These are phyloP conservation scores for Druceiella hillmani DNA, from an alignment of 2,888 invertebrate genomes.

Conservation along the genomic window DNA sequence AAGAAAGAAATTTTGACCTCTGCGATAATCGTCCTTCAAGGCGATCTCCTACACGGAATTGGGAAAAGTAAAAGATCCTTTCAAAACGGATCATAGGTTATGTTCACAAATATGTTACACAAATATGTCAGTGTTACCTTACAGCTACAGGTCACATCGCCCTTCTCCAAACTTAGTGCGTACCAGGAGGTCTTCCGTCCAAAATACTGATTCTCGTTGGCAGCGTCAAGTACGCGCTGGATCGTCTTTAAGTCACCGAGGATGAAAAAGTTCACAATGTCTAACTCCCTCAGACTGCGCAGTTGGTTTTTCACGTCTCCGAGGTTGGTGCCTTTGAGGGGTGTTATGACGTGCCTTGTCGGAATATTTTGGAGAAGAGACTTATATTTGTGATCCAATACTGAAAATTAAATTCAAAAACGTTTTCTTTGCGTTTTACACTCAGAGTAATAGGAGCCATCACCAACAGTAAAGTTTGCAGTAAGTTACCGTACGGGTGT, in stretches of 20 bases:
- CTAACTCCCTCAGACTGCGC: slow-evolving; percentile 67
- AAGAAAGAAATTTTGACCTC: too few relatives aligned
- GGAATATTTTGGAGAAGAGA: slow-evolving; percentile 85
- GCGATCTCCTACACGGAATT: too few relatives aligned
- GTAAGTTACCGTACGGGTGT: too few relatives aligned
- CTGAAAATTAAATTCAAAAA: slow-evolving; percentile 49
- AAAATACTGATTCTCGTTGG: slow-evolving; percentile 70
- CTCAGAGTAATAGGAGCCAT: too few relatives aligned
- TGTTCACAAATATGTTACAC: too few relatives aligned
- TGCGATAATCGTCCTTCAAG: too few relatives aligned
- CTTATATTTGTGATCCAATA: slow-evolving; percentile 93
- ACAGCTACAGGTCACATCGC: slow-evolving; percentile 68
- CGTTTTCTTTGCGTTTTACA: too few relatives aligned
- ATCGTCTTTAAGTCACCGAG: slow-evolving; percentile 70
- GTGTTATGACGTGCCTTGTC: slow-evolving; percentile 81
- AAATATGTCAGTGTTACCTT: too few relatives aligned
- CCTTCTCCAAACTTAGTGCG: slow-evolving; percentile 70
- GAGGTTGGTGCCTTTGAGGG: slow-evolving; percentile 52
- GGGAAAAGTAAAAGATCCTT: too few relatives aligned
- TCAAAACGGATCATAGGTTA: too few relatives aligned
- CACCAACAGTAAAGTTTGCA: too few relatives aligned
- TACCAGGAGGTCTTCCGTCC: slow-evolving; percentile 86
- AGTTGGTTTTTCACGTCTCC: slow-evolving; percentile 64
- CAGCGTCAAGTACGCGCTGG: slow-evolving; percentile 61
- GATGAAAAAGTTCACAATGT: slow-evolving; percentile 87